Conservation (phyloP, 2,797 vertebrate genomes). For the Thripadectes ignobilis region DNA sequence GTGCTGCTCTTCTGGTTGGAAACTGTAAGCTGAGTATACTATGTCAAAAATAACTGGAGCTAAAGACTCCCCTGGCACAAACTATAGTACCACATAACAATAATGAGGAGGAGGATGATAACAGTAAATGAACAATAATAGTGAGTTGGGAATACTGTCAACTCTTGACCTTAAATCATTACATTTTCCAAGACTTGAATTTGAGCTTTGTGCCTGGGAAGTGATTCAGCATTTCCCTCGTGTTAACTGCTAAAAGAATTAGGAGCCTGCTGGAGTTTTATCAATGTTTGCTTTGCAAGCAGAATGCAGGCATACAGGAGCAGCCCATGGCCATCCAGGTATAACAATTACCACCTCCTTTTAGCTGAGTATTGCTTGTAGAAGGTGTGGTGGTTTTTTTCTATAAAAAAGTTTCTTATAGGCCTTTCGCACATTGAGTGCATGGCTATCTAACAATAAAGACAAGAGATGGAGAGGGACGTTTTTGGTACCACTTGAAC, state of each 20-base stretch:
- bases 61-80: not conserved
- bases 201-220: not conserved
- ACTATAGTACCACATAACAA: not conserved
- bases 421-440: not conserved
- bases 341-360: not conserved
- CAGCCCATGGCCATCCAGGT: not conserved
- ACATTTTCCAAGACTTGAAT: not conserved
- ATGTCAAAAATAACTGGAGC: not conserved
- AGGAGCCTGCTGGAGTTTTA: not conserved
- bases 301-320: not conserved
- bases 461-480: not conserved
- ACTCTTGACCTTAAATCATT: not conserved
- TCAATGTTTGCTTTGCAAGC: not conserved
- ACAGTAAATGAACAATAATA: not conserved
- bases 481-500: not conserved
- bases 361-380: not conserved
- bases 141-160: not conserved
- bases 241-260: not conserved
- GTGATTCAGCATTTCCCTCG: not conserved
- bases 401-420: not conserved
- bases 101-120: not conserved
- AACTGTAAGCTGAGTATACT: not conserved
- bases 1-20: not conserved
- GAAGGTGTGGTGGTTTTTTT: rapidly evolving
- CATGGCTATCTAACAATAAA: not conserved